A percentile compares a stretch with the other conserved stretches of the same genome.
Evolutionary conservation across 2,797 vertebrate species (phyloP).

Genomic region (Sebastes umbrosus): DNA sequence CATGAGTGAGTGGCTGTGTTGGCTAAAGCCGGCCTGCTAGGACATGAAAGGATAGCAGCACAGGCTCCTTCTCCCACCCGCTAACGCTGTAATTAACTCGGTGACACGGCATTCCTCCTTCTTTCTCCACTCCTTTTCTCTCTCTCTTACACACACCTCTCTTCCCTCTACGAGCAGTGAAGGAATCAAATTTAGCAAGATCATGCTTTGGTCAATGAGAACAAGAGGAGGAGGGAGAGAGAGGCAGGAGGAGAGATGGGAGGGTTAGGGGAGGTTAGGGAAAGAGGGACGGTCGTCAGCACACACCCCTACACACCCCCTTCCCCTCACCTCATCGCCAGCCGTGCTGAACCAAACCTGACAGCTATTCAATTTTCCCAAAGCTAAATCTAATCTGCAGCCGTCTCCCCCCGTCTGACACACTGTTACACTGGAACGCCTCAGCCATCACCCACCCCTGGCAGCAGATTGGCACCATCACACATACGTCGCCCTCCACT

Average conservation of each 20-base stretch:
- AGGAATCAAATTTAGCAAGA: conserved; percentile 53
- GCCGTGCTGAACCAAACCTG: conserved; percentile 75
- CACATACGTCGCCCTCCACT: conserved; percentile 13
- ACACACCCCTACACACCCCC: conserved; percentile 46
- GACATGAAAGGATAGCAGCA: conserved; percentile 65
- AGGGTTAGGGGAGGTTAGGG: conserved; percentile 31
- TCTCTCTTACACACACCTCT: neutral
- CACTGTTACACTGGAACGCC: conserved; percentile 63
- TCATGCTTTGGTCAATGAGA: conserved; percentile 54
- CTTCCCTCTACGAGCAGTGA: neutral
- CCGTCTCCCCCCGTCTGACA: conserved; percentile 68
- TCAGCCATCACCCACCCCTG: conserved; percentile 59
- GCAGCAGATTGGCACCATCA: conserved; percentile 62
- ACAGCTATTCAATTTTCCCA: conserved; percentile 83
- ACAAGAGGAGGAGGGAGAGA: conserved; percentile 23
- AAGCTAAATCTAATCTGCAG: conserved; percentile 82
- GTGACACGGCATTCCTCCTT: conserved; percentile 49
- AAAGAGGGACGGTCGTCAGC: conserved; percentile 50
- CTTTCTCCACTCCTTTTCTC: neutral
- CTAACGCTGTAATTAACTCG: conserved; percentile 72
- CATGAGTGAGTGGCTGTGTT: conserved; percentile 67
- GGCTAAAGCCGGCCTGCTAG: conserved; percentile 62
- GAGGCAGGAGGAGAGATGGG: conserved; percentile 13
- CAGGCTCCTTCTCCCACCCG: conserved; percentile 45
- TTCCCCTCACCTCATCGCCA: conserved; percentile 67